Evolutionary conservation across 2,797 vertebrate species (phyloP).

Genomic region (Gobio occitaniae): DNA sequence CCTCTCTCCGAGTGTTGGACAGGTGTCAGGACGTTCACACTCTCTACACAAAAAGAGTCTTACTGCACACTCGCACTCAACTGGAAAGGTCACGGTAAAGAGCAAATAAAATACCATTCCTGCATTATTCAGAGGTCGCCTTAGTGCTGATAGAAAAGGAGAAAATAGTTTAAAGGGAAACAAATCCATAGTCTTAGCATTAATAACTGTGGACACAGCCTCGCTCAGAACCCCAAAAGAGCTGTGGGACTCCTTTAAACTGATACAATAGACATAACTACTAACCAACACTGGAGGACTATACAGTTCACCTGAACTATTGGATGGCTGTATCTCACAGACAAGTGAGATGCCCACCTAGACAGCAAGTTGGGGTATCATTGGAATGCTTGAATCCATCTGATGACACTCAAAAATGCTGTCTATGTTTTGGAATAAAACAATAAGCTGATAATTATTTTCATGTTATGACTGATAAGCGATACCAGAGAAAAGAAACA

Average conservation of each 20-base stretch:
- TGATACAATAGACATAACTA: background rate
- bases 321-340: background rate
- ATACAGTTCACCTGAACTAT: background rate
- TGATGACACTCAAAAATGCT: background rate
- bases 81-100: constrained; percentile 57
- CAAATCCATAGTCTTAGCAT: constrained; percentile 65
- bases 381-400: background rate
- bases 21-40: constrained; percentile 40
- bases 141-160: constrained; percentile 71
- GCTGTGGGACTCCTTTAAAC: background rate
- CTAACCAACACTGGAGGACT: background rate
- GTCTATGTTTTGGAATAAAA: background rate
- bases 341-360: background rate
- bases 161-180: constrained; percentile 37
- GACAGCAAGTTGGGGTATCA: background rate
- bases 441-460: background rate
- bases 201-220: constrained; percentile 59
- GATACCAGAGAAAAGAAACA: background rate
- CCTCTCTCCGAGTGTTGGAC: constrained; percentile 32
- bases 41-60: constrained; percentile 37
- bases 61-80: constrained; percentile 38
- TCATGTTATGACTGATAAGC: background rate
- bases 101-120: constrained; percentile 72
- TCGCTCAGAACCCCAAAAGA: constrained; percentile 20
- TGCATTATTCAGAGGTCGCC: constrained; percentile 79